phyloP scores from a whole-genome alignment of 2,797 vertebrate genomes.

The Danio tinwini region DNA sequence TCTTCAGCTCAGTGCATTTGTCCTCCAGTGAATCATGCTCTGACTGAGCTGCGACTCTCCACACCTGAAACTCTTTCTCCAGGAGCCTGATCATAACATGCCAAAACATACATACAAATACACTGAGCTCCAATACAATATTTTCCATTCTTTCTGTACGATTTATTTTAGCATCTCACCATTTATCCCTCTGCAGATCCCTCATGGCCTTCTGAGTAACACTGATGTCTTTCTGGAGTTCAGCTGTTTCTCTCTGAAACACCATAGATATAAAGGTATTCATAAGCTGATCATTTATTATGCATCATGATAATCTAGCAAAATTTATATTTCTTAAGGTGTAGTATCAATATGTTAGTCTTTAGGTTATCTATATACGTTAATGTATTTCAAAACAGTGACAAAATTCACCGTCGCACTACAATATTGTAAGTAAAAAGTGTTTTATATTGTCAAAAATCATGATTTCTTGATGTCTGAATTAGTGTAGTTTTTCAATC shows the following conservation, averaged over 20 bases:
- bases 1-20: slow-evolving; percentile 79
- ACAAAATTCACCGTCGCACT: too few species aligned
- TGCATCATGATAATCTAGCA: background rate
- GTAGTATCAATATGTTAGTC: too few species aligned
- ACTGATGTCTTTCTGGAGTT: slow-evolving; percentile 66
- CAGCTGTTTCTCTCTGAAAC: slow-evolving; percentile 54
- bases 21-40: slow-evolving; percentile 79
- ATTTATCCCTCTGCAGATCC: slow-evolving; percentile 77
- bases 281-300: background rate
- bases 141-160: background rate
- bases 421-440: too few species aligned
- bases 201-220: slow-evolving; percentile 59
- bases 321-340: too few species aligned
- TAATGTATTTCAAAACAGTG: too few species aligned
- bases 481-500: too few species aligned
- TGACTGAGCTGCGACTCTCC: slow-evolving; percentile 77
- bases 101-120: slow-evolving; percentile 26
- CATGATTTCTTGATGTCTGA: too few species aligned
- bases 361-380: too few species aligned
- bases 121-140: background rate
- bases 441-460: too few species aligned
- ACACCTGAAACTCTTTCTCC: slow-evolving; percentile 79
- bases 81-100: slow-evolving; percentile 73
- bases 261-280: background rate
- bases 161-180: slow-evolving; percentile 65